Evolutionary conservation across 2,888 invertebrate genomes (phyloP).

Genomic region (Coenonympha glycerion): DNA sequence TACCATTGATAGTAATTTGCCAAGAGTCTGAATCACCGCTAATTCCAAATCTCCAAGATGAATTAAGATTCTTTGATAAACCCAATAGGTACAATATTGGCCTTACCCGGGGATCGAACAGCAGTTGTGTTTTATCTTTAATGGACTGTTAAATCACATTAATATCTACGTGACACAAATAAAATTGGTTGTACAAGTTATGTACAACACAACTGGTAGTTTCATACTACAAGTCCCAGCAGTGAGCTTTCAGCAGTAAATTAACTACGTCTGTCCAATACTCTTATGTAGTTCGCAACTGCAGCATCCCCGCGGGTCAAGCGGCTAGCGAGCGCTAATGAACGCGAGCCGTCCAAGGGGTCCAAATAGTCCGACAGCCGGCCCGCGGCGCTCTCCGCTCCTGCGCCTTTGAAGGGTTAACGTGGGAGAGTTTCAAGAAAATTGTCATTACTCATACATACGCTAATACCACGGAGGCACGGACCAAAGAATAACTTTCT

Average conservation of each 20-base stretch:
- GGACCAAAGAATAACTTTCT: too few species aligned
- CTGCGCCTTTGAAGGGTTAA: slow-evolving; percentile 65
- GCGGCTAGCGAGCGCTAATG: slow-evolving; percentile 62
- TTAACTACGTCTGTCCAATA: slow-evolving; percentile 17
- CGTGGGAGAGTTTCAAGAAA: slow-evolving; percentile 27
- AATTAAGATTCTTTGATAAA: not conserved
- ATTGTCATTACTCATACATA: too few species aligned
- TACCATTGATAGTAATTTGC: too few species aligned
- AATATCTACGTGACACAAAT: too few species aligned
- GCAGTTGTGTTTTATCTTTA: too few species aligned
- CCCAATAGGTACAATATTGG: too few species aligned
- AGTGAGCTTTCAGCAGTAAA: slow-evolving; percentile 16
- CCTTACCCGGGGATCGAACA: too few species aligned
- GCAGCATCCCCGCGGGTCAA: slow-evolving; percentile 53
- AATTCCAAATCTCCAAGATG: too few species aligned
- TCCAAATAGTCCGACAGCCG: slow-evolving; percentile 44
- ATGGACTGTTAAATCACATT: too few species aligned
- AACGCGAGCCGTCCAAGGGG: slow-evolving; percentile 46
- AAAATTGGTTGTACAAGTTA: slow-evolving; percentile 1
- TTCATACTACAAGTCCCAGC: too few species aligned
- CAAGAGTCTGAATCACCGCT: too few species aligned
- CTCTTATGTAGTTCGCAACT: slow-evolving; percentile 30
- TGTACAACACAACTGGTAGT: slow-evolving; percentile 7
- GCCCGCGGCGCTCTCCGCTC: slow-evolving; percentile 49
- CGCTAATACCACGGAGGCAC: too few species aligned